A percentile compares a stretch with the other conserved stretches of the same genome.
Conservation (phyloP, 2,888 invertebrate species). For the Morpho achilles region DNA sequence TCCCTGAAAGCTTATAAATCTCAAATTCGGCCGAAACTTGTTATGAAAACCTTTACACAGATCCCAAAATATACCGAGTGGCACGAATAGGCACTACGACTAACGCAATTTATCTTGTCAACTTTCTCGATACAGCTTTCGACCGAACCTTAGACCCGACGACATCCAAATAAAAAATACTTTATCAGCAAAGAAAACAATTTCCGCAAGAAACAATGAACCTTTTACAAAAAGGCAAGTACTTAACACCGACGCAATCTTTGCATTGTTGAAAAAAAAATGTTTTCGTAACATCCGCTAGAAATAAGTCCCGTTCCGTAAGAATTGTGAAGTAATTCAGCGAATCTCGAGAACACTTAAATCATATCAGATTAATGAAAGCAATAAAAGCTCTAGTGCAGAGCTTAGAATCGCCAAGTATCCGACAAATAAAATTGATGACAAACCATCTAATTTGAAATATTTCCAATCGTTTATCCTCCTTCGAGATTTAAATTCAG, state of each 20-base stretch:
- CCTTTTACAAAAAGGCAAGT: slow-evolving; percentile 19
- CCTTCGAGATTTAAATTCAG: slow-evolving; percentile 9
- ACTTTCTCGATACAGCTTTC: slow-evolving; percentile 2
- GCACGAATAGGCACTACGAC: slow-evolving; percentile 2
- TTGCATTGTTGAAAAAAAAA: slow-evolving; percentile 18
- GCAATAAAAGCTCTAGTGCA: slow-evolving; percentile 18
- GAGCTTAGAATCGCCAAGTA: slow-evolving; percentile 3
- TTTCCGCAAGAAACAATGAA: slow-evolving; percentile 19
- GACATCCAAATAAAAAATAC: slow-evolving; percentile 13
- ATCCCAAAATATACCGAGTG: too few species aligned
- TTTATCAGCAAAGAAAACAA: slow-evolving; percentile 11
- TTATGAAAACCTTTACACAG: too few species aligned
- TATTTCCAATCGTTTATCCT: slow-evolving; percentile 12
- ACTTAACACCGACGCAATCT: slow-evolving; percentile 21
- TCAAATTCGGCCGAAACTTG: too few species aligned
- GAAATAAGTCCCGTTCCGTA: slow-evolving; percentile 21
- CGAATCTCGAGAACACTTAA: slow-evolving; percentile 13
- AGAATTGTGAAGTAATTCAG: slow-evolving; percentile 14
- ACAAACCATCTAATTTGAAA: background rate
- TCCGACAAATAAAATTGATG: slow-evolving; percentile 4
- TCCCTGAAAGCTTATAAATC: too few species aligned
- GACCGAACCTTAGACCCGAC: slow-evolving; percentile 6
- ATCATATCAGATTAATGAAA: slow-evolving; percentile 25
- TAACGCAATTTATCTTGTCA: slow-evolving; percentile 13
- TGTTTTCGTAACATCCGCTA: slow-evolving; percentile 13